Base-by-base conservation (phyloP, 1,140 invertebrate genomes). In the Lasaia peninsularis region DNA sequence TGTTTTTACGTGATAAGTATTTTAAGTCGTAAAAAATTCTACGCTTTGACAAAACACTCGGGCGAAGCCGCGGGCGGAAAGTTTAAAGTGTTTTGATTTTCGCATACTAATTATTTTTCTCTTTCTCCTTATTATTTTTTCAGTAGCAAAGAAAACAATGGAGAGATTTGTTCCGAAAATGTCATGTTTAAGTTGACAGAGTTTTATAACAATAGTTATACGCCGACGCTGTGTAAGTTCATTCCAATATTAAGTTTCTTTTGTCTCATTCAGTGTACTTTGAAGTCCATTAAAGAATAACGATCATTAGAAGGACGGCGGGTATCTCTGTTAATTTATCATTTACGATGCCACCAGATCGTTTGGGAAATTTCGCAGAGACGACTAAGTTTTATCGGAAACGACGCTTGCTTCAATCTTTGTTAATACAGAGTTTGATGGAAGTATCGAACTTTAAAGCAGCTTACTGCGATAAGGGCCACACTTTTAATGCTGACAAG, bases 311-410 rank as follows among this genome's bases (percentile, higher is more conserved):
- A 48, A 48, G 44, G 44, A 48, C 44, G 44, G 71, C 62, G 67
- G 49, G 59, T 54, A 81, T 80, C 71, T 83, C 75, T 56, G 73
- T 75, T 77, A 80, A 83, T 83, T 83, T 83, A 83, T 83, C 80
- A 80, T 79, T 77, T 48, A 48, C 40, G 40, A 68, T 71, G 68
- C 66, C 71, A 60, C 52, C 53, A 60, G 65, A 69, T 74, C 67
- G 67, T 62, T 69, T 52, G 57, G 59, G 63, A 60, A 78, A 77
- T 74, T 78, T 78, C 67, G 66, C 52, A 53, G 67, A 75, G 71
- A 71, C 71, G 72, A 65, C 63, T 55, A 75, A 80, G 73, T 77
- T 80, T 78, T 77, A 78, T 77, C 71, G 61, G 65, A 69, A 69
- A 69, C 51, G 54, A 63, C 52, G 62, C 49, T 49, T 50, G 61